Evolutionary conservation across 2,888 invertebrate genomes (phyloP), one percentile per base, ranked within the genome.

Genomic region (Lithophane socia): DNA sequence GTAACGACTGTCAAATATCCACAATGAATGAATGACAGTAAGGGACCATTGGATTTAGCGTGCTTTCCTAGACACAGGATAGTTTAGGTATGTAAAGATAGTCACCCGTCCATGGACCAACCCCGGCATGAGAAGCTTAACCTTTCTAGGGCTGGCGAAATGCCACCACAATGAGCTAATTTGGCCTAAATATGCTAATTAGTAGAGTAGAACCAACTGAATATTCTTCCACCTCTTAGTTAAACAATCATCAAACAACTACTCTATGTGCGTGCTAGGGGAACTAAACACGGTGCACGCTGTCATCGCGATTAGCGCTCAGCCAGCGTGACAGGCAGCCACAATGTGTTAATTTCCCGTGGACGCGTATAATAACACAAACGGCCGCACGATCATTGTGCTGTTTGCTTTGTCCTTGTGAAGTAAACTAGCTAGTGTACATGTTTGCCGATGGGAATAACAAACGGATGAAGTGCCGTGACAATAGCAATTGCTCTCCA

Each of bases 341-440:
- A 85, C 87, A 87, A 86, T 83, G 75, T 73, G 65, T 77, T 86
- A 87, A 86, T 86, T 86, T 86, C 88, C 88, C 77, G 60, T 75
- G 66, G 69, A 75, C 83, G 58, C 67, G 68, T 77, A 75, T 82
- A 87, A 79, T 85, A 87, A 76, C 63, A 75, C 75, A 73, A 60
- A 60, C 63, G 69, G 65, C 60, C 60, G 72, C 69, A 75, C 63
- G 66, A 74, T 77, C 84, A 86, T 81, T 77, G 70, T 85, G 63
- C 47, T 73, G 82, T 85, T 77, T 85, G 73, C 64, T 75, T 82
- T 85, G 82, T 87, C 54, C 74, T 87, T 73, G 72, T 61, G 29
- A 18, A 58, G 52, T 58, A 73, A 71, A 87, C 85, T 76, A 77
- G 63, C 65, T 58, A 24, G 24, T 66, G 61, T 72, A 56, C n/a